Base-by-base conservation (phyloP, 2,113 vertebrate species). In the Myotis lucifugus region DNA sequence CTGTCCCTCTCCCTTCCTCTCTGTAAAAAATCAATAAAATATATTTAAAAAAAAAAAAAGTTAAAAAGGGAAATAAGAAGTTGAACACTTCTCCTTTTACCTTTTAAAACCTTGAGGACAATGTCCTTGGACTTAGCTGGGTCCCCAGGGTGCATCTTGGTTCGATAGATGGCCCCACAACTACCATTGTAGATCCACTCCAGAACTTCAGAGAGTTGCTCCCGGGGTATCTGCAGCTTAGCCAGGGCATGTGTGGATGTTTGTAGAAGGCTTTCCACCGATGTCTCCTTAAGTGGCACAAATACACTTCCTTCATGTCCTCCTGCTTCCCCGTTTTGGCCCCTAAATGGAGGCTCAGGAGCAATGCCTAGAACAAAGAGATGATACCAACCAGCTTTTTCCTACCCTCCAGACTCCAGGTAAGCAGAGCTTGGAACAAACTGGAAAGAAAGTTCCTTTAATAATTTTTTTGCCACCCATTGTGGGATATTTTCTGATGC, bases 21-120 rank as follows among this genome's bases (percentile, higher is more conserved):
- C n/a, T n/a, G n/a, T n/a, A n/a, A n/a, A n/a, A n/a, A n/a, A n/a
- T n/a, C n/a, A n/a, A n/a, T n/a, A n/a, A n/a, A n/a, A n/a, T n/a
- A n/a, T n/a, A n/a, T n/a, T n/a, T n/a, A n/a, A n/a, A n/a, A n/a
- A n/a, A n/a, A n/a, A n/a, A n/a, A n/a, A n/a, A n/a, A n/a, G n/a
- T n/a, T n/a, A n/a, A n/a, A n/a, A n/a, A n/a, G n/a, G n/a, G n/a
- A n/a, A n/a, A n/a, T n/a, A n/a, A n/a, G n/a, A n/a, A n/a, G n/a
- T n/a, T n/a, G n/a, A n/a, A n/a, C n/a, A n/a, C n/a, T n/a, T n/a
- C n/a, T n/a, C 48, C 18, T 42, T 70, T 90, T 87, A 98, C 98
- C 98, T 96, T 96, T 94, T 54, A 98, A 97, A 42, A 90, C 69
- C 94, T 98, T 98, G 97, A 98, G 5, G 25, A 98, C 90, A 72